Evolutionary conservation across 2,888 invertebrate genomes (phyloP).

Genomic region (Heliconius sara): DNA sequence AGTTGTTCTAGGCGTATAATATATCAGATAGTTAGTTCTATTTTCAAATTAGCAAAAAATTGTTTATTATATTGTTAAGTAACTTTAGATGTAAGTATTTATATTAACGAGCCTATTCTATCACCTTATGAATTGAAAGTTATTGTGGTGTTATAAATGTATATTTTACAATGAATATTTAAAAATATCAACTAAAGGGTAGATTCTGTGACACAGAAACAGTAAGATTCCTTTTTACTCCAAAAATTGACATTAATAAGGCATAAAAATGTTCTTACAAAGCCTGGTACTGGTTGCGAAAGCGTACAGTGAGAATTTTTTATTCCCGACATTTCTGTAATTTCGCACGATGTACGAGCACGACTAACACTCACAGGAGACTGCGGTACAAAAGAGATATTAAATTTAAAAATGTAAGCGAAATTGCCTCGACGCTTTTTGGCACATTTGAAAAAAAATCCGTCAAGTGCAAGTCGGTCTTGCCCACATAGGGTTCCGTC

Average conservation of each 20-base stretch:
- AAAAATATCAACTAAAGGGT: neutral
- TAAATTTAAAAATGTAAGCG: slow-evolving; percentile 76
- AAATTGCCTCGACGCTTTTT: slow-evolving; percentile 44
- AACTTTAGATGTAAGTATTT: neutral
- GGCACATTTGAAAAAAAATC: slow-evolving; percentile 36
- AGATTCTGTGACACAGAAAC: slow-evolving; percentile 2
- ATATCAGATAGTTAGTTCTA: no score
- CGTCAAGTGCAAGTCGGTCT: neutral
- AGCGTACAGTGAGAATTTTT: slow-evolving; percentile 35
- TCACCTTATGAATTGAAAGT: neutral
- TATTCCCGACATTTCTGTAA: slow-evolving; percentile 59
- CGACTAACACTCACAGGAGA: slow-evolving; percentile 58
- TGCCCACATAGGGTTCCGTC: fast-evolving
- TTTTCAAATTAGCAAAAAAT: no score
- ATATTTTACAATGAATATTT: no score
- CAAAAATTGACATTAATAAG: slow-evolving; percentile 39
- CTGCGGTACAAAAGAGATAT: slow-evolving; percentile 69
- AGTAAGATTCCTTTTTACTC: slow-evolving; percentile 20
- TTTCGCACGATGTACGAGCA: slow-evolving; percentile 54
- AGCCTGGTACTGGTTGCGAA: slow-evolving; percentile 24
- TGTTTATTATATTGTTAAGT: neutral
- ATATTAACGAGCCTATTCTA: neutral
- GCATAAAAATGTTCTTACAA: slow-evolving; percentile 34
- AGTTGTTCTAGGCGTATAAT: no score
- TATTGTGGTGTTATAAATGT: neutral